Evolutionary conservation across 2,888 invertebrate genomes (phyloP).

Genomic region (Hirtodrosophila alboralis): DNA sequence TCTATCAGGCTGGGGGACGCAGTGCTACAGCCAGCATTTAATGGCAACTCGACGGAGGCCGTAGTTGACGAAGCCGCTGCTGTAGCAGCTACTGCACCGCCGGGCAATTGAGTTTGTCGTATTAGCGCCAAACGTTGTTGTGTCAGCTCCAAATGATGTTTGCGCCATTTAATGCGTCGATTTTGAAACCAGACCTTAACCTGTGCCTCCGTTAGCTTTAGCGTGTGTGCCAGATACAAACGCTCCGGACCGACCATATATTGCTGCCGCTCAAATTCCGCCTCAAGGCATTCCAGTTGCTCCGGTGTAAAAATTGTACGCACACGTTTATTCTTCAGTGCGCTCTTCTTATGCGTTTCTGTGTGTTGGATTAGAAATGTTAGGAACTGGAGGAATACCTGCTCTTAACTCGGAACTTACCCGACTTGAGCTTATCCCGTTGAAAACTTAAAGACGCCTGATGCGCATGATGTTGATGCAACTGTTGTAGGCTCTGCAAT

Average conservation of each 20-base stretch:
- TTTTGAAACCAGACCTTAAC: slow-evolving; percentile 97
- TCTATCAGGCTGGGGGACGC: slow-evolving; percentile 69
- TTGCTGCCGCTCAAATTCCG: slow-evolving; percentile 97
- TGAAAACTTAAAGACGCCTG: slow-evolving; percentile 79
- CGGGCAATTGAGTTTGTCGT: slow-evolving; percentile 82
- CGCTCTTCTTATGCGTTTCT: slow-evolving; percentile 84
- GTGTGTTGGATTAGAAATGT: too few species aligned
- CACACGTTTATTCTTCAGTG: slow-evolving; percentile 91
- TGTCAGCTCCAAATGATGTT: slow-evolving; percentile 96
- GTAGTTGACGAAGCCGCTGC: slow-evolving; percentile 21
- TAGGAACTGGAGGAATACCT: too few species aligned
- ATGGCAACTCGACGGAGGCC: slow-evolving; percentile 32
- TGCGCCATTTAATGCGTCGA: slow-evolving; percentile 95
- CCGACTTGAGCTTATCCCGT: slow-evolving; percentile 82
- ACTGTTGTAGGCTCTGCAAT: slow-evolving; percentile 83
- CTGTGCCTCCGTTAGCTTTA: slow-evolving; percentile 85
- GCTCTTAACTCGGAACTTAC: slow-evolving; percentile 40
- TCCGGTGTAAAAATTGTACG: slow-evolving; percentile 98
- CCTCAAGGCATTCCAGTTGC: slow-evolving; percentile 95
- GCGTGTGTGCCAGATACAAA: slow-evolving; percentile 90
- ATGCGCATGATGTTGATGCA: slow-evolving; percentile 84
- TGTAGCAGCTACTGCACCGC: slow-evolving; percentile 11
- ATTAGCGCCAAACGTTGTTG: slow-evolving; percentile 90
- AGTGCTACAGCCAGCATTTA: slow-evolving; percentile 46
- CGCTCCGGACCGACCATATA: slow-evolving; percentile 99